These are phyloP conservation scores for Ariopsis seemanni DNA, from an alignment of 2,113 vertebrate species.

Conservation along the genomic window DNA sequence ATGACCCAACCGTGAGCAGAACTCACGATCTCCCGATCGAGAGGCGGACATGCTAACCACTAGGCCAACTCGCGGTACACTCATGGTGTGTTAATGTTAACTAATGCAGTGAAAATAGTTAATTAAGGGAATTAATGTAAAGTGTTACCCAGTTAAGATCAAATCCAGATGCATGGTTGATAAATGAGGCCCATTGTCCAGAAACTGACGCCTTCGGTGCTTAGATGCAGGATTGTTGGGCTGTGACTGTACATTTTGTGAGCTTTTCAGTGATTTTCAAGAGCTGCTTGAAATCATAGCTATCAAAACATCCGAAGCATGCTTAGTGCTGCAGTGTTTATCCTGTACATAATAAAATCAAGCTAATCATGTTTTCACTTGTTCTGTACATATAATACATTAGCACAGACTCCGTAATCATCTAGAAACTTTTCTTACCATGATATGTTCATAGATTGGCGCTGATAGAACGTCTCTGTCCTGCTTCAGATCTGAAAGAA, in stretches of 20 bases:
- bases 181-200: slow-evolving; percentile 8
- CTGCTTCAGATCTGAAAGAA: slow-evolving; percentile 2
- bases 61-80: too few species aligned
- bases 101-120: not conserved
- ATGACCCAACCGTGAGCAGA: too few species aligned
- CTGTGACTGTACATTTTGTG: not conserved
- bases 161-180: not conserved
- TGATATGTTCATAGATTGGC: too few species aligned
- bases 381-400: slow-evolving; percentile 32
- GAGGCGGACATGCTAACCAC: too few species aligned
- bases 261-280: not conserved
- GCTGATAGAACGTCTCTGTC: not conserved
- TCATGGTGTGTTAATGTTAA: not conserved
- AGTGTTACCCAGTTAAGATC: not conserved
- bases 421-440: slow-evolving; percentile 10
- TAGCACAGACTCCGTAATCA: not conserved
- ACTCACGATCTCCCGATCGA: too few species aligned
- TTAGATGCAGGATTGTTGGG: not conserved
- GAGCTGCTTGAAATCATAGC: not conserved
- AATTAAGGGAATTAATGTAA: not conserved
- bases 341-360: slow-evolving; percentile 35
- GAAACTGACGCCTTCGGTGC: not conserved
- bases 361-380: too few species aligned
- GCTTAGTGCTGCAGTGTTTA: not conserved
- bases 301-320: not conserved